Conservation (phyloP, 2,113 vertebrate species). For the Acrocephalus kingi region DNA sequence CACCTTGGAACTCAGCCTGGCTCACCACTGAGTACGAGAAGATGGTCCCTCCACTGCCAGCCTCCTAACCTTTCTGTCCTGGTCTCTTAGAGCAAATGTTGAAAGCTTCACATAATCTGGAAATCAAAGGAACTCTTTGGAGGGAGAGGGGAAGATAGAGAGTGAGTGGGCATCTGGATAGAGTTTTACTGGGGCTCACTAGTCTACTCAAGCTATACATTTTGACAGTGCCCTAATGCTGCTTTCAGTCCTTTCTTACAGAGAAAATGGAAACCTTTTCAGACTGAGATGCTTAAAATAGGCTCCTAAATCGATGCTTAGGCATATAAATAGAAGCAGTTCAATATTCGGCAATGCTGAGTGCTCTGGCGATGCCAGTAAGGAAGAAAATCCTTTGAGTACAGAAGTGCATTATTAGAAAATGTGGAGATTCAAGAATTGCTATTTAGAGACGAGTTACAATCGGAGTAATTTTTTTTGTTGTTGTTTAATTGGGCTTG, state of each 20-base stretch:
- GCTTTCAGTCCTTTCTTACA: neutral
- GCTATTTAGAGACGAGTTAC: neutral
- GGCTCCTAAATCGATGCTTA: neutral
- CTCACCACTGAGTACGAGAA: neutral
- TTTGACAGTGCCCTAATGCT: neutral
- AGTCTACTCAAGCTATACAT: neutral
- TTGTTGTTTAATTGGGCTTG: neutral
- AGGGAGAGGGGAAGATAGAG: neutral
- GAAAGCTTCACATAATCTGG: neutral
- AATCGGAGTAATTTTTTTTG: neutral
- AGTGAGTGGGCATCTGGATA: neutral
- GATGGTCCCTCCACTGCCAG: neutral
- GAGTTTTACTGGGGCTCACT: neutral
- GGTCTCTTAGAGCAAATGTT: neutral
- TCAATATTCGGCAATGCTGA: constrained; percentile 27
- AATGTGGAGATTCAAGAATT: neutral
- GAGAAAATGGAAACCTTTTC: constrained; percentile 19
- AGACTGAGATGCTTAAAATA: constrained; percentile 36
- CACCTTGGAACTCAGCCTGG: neutral
- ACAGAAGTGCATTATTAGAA: constrained; percentile 4
- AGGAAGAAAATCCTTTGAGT: constrained; percentile 10
- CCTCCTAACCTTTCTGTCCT: neutral
- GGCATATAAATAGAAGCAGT: constrained; percentile 26
- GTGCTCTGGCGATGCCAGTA: neutral
- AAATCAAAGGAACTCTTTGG: neutral